Conservation (phyloP, 2,797 vertebrate species). For the Aeoliscus strigatus region DNA sequence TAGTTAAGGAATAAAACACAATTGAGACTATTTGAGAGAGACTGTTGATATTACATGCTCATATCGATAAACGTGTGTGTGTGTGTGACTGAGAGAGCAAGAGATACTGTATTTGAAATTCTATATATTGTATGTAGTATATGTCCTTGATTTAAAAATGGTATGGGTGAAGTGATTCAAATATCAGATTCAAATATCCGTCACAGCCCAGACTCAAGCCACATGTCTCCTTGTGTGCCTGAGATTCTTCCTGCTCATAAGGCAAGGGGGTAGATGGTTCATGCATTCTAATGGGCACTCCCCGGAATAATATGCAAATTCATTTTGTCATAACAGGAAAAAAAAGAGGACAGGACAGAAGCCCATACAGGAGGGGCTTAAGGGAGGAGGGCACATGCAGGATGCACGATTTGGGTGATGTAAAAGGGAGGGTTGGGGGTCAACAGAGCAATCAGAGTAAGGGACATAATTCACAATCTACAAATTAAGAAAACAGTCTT, state of each 20-base stretch:
- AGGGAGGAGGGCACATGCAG: slow-evolving; percentile 52
- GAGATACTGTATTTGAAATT: no score
- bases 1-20: no score
- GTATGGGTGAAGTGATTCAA: slow-evolving; percentile 60
- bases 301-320: slow-evolving; percentile 74
- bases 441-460: no score
- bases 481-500: no score
- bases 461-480: no score
- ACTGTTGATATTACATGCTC: no score
- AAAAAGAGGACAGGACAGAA: slow-evolving; percentile 71
- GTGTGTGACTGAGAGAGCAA: no score
- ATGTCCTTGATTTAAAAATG: slow-evolving; percentile 61
- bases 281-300: slow-evolving; percentile 73
- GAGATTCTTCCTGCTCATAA: slow-evolving; percentile 60
- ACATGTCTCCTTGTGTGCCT: slow-evolving; percentile 63
- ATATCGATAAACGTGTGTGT: no score
- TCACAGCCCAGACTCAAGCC: slow-evolving; percentile 66
- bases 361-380: slow-evolving; percentile 66
- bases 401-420: slow-evolving; percentile 54
- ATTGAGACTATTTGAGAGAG: no score
- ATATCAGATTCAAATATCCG: slow-evolving; percentile 73
- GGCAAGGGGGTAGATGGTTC: slow-evolving; percentile 55
- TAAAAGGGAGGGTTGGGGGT: slow-evolving; percentile 32
- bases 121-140: no score
- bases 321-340: slow-evolving; percentile 71